Conservation (phyloP, 2,113 vertebrate species). For the Protobothrops mucrosquamatus region DNA sequence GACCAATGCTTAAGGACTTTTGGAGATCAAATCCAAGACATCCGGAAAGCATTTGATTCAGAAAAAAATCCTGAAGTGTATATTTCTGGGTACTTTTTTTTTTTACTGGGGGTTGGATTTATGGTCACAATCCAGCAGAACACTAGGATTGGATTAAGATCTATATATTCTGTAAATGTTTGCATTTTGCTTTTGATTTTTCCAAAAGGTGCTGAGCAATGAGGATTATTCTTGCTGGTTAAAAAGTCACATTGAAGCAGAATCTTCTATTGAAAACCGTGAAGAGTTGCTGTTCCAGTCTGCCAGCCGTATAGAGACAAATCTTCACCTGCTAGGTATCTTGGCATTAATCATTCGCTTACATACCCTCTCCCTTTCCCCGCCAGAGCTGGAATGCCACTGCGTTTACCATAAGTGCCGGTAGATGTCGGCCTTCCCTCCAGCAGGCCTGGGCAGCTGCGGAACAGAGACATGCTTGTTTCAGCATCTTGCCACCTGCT, state of each 20-base stretch:
- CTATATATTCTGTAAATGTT: constrained; percentile 27
- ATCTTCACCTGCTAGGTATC: constrained; percentile 90
- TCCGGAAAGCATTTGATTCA: neutral
- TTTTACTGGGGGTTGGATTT: neutral
- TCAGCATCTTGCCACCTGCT: too few species aligned
- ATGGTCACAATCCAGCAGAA: neutral
- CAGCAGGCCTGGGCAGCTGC: too few species aligned
- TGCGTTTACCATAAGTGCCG: too few species aligned
- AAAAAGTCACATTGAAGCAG: constrained; percentile 87
- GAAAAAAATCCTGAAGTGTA: neutral
- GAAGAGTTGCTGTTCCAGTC: constrained; percentile 93
- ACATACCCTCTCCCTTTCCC: neutral
- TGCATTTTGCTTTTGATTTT: constrained; percentile 16
- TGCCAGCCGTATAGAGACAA: constrained; percentile 85
- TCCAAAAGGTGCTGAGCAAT: constrained; percentile 81
- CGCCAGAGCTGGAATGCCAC: too few species aligned
- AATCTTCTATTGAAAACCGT: constrained; percentile 86
- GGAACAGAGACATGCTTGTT: too few species aligned
- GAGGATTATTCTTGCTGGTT: constrained; percentile 94
- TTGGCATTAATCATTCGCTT: neutral
- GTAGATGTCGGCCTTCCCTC: too few species aligned
- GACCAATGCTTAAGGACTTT: neutral
- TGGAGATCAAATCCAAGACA: neutral
- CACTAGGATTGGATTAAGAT: neutral
- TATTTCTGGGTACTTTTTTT: neutral